Conservation (phyloP, 2,113 vertebrate genomes). For the Aplodontia rufa region DNA sequence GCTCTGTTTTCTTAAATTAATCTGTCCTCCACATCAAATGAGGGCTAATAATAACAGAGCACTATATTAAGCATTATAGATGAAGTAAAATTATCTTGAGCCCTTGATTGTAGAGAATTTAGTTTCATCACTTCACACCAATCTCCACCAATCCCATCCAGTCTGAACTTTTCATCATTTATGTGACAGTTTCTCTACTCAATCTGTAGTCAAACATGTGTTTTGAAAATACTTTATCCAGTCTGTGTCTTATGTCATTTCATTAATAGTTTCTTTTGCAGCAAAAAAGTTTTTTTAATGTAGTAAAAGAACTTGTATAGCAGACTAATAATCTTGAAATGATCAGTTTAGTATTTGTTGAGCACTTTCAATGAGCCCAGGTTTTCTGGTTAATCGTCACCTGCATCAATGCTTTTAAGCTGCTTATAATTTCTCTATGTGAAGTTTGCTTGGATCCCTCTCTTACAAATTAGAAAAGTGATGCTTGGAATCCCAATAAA, state of each 20-base stretch:
- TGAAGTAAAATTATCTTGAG: background rate
- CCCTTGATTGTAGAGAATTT: background rate
- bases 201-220: background rate
- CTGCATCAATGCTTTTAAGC: background rate
- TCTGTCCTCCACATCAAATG: background rate
- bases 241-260: background rate
- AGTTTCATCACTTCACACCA: background rate
- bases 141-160: background rate
- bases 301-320: background rate
- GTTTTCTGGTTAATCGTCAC: background rate
- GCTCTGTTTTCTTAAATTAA: background rate
- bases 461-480: background rate
- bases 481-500: background rate
- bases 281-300: background rate
- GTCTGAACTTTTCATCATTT: background rate
- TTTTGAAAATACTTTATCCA: background rate
- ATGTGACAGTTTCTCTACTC: background rate
- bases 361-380: background rate
- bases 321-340: background rate
- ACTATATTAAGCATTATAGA: background rate
- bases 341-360: background rate
- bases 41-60: background rate
- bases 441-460: background rate
- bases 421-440: background rate
- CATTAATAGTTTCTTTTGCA: background rate